A percentile compares a stretch with the other conserved stretches of the same genome.
Conservation (phyloP, 2,888 invertebrate genomes). For the Disparrhopalites patrizii region DNA sequence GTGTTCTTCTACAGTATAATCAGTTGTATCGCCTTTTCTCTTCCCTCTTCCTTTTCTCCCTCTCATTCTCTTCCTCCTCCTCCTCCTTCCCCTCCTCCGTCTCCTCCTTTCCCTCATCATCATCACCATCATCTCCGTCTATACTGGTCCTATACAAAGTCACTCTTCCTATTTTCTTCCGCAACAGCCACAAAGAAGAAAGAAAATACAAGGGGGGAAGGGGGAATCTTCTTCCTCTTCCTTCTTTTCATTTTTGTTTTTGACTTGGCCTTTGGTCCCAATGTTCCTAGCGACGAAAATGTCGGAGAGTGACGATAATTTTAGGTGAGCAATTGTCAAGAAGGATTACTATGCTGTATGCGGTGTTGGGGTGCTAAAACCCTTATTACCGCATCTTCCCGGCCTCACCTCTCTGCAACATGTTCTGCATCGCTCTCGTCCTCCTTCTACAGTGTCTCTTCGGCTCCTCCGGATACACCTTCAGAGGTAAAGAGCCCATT, state of each 20-base stretch:
- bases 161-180: not conserved
- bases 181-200: too few species aligned
- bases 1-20: not conserved
- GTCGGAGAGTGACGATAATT: conserved; percentile 46
- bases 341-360: conserved; percentile 42
- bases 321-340: conserved; percentile 44
- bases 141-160: not conserved
- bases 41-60: not conserved
- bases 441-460: conserved; percentile 49
- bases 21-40: too few species aligned
- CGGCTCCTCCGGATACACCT: conserved; percentile 49
- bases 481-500: conserved; percentile 49
- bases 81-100: too few species aligned
- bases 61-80: too few species aligned
- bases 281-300: conserved; percentile 36
- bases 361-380: conserved; percentile 47
- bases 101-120: not conserved
- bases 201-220: too few species aligned
- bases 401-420: conserved; percentile 48
- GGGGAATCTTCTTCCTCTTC: too few species aligned
- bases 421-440: conserved; percentile 49
- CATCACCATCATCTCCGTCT: not conserved
- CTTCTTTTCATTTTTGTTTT: too few species aligned
- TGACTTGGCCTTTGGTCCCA: not conserved
- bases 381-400: conserved; percentile 48